A percentile compares a stretch with the other conserved stretches of the same genome.
Evolutionary conservation across 2,888 invertebrate species (phyloP).

Genomic region (Agrilus biguttatus): DNA sequence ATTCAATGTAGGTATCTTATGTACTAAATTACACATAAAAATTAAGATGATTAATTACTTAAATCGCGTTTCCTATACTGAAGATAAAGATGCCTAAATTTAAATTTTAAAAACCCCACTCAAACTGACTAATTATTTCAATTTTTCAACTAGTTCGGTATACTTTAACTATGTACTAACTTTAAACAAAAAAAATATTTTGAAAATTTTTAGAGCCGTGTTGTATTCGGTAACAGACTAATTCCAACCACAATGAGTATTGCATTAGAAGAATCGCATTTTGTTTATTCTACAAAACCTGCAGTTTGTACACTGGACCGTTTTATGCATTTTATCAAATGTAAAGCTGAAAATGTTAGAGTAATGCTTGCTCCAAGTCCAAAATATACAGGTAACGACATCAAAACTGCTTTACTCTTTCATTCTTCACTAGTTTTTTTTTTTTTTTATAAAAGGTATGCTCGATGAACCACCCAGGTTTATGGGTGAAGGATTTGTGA

Average conservation of each 20-base stretch:
- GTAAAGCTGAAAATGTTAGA: conserved; percentile 88
- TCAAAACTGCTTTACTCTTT: neutral
- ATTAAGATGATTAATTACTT: too few species aligned
- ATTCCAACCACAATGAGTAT: conserved; percentile 87
- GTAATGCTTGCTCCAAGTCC: conserved; percentile 93
- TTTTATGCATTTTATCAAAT: conserved; percentile 92
- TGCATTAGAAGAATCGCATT: conserved; percentile 85
- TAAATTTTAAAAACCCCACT: too few species aligned
- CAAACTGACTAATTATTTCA: too few species aligned
- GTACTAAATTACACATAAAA: too few species aligned
- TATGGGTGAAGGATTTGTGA: conserved; percentile 97
- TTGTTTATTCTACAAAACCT: conserved; percentile 89
- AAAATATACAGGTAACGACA: conserved; percentile 57
- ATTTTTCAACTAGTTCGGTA: too few species aligned
- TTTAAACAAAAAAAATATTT: too few species aligned
- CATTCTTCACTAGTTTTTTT: neutral
- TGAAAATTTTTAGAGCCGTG: conserved; percentile 48
- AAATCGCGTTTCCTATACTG: too few species aligned
- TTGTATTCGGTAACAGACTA: conserved; percentile 89
- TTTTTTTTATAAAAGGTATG: conserved; percentile 35
- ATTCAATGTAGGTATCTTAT: too few species aligned
- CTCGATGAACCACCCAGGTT: conserved; percentile 90
- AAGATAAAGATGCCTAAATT: too few species aligned
- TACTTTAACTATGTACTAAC: too few species aligned
- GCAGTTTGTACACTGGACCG: conserved; percentile 86